Percentiles rank a stretch among this genome's conserved stretches.
These are phyloP conservation scores for Athalia rosae DNA, from an alignment of 2,888 invertebrate genomes.

Conservation along the genomic window DNA sequence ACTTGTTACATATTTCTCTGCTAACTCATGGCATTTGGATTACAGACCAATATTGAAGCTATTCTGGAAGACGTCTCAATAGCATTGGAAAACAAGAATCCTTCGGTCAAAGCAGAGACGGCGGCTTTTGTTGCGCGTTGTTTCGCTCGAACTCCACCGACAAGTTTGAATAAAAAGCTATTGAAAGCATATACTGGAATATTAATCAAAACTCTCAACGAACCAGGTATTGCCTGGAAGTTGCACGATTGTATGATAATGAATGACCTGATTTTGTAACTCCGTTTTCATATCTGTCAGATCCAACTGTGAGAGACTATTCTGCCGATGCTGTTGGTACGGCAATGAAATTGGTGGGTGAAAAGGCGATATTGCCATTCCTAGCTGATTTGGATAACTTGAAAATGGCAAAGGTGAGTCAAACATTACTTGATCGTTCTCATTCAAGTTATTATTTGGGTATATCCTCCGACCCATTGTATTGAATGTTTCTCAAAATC, in stretches of 20 bases:
- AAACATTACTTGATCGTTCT: not conserved
- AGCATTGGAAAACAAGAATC: constrained; percentile 93
- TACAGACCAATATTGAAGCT: constrained; percentile 86
- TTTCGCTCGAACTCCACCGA: constrained; percentile 87
- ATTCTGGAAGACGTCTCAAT: constrained; percentile 91
- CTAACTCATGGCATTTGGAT: constrained; percentile 49
- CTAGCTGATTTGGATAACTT: constrained; percentile 91
- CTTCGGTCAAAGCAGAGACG: constrained; percentile 91
- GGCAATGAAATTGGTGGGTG: constrained; percentile 94
- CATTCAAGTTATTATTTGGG: not conserved
- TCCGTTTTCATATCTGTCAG: constrained; percentile 71
- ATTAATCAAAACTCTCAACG: constrained; percentile 86
- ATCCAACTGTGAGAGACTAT: constrained; percentile 93
- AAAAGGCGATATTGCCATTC: constrained; percentile 90
- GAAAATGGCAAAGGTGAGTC: constrained; percentile 87
- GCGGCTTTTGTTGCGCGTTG: constrained; percentile 89
- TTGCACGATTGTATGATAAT: constrained; percentile 21
- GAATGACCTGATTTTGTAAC: not conserved
- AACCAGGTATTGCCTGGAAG: constrained; percentile 77
- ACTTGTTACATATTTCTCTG: not conserved
- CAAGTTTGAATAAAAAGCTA: constrained; percentile 91
- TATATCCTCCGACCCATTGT: not conserved
- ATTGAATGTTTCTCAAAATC: not conserved
- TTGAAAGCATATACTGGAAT: constrained; percentile 87
- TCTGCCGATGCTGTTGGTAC: constrained; percentile 96